A percentile compares a stretch with the other conserved stretches of the same genome.
phyloP scores from a whole-genome alignment of 2,888 invertebrate genomes.

The Drosophila siamana region DNA sequence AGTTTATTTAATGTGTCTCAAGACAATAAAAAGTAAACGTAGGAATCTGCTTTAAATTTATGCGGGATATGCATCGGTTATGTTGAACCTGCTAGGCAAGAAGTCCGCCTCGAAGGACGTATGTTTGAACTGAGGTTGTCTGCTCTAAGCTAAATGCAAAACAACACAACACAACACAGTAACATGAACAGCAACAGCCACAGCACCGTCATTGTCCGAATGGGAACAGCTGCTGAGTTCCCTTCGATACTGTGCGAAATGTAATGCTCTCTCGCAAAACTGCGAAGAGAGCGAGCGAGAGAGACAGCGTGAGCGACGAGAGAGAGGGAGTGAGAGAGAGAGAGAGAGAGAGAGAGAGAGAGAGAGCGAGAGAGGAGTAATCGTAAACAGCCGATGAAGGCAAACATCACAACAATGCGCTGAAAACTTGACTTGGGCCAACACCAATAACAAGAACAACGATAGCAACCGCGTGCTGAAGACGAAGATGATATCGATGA shows the following conservation, averaged over 20 bases:
- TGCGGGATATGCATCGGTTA: not conserved
- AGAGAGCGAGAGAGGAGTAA: slow-evolving; percentile 29
- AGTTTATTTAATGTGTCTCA: too few relatives aligned
- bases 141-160: slow-evolving; percentile 23
- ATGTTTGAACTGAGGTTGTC: not conserved
- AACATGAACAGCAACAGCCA: slow-evolving; percentile 16
- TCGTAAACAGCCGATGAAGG: slow-evolving; percentile 33
- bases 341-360: too few relatives aligned
- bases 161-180: too few relatives aligned
- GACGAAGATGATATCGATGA: not conserved
- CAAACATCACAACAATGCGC: slow-evolving; percentile 61
- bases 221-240: slow-evolving; percentile 25
- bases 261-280: slow-evolving; percentile 28
- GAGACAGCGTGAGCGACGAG: not conserved
- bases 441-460: slow-evolving; percentile 36
- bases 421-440: slow-evolving; percentile 34
- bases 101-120: not conserved
- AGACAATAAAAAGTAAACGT: not conserved
- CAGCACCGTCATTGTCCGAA: slow-evolving; percentile 3
- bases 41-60: not conserved
- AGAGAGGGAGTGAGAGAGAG: slow-evolving; percentile 20
- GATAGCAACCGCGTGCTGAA: slow-evolving; percentile 28
- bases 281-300: slow-evolving; percentile 33
- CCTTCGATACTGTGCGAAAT: slow-evolving; percentile 17
- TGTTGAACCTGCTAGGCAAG: not conserved